Base-by-base conservation (phyloP, 2,113 vertebrate genomes). In the Haliaeetus leucogaster region DNA sequence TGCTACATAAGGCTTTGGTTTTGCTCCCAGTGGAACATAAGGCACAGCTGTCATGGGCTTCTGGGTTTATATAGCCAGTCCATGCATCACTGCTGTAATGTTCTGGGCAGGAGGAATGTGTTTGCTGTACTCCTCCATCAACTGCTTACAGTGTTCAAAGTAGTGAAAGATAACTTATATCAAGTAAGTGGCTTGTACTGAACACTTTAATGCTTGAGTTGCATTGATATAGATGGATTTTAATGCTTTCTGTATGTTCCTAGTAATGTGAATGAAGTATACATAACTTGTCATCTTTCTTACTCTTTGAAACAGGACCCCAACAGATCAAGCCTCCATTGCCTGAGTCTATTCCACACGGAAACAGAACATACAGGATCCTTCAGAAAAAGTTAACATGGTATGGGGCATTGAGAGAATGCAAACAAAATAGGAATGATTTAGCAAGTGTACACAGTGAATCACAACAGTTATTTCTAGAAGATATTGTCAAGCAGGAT, bases 371-470 rank as follows among this genome's bases (percentile, higher is more conserved):
- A 9, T 99, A 99, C 89, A 97, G 95, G 84, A 93, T 99, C 36
- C 89, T 99, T 80, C 97, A 98, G 82, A 98, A 91, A 70, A 99
- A 97, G 79, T 25, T 99, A 74, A 99, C 62, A 0, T 99, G 99
- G 99, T 99, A 98, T 79, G 98, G 99, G 84, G 99, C 99, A 3
- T 23, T 99, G 92, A 97, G 97, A 50, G 97, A 97, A 87, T 99
- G 99, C 84, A 97, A 95, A 62, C 94, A 93, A 40, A 98, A 89
- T 5, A 97, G 97, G 27, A 98, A 98, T 21, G 97, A 99, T 94
- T 97, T 99, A 96, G 99, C 98, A 45, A 99, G 99, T 15, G 66
- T 99, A 61, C 98, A 99, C 78, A 98, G 98, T 76, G 17, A 96
- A 89, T 92, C 97, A 7, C 96, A 98, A 13, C 97, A 98, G 19